Evolutionary conservation across 2,797 vertebrate species (phyloP), one percentile per base, ranked within the genome.

Genomic region (Micromesistius poutassou): DNA sequence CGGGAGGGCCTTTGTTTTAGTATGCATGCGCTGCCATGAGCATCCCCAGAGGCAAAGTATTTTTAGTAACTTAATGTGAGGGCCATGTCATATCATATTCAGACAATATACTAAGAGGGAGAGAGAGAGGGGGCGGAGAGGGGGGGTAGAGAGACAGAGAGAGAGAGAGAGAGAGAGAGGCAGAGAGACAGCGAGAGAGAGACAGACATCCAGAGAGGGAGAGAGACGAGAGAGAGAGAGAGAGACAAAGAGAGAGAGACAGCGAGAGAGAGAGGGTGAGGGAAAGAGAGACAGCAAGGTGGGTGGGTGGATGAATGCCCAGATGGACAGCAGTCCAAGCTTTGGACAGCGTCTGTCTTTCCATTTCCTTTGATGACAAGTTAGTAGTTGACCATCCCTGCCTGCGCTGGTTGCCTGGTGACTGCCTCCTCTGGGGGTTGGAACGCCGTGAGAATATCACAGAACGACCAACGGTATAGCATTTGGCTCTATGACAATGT

Each of bases 331-430:
- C 77, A 72, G 46, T 74, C 25, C 31, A 81, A 78, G 81, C 83
- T 77, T 35, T 5, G 77, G 83, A 81, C 74, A 75, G 30, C 1
- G 0, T 79, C 79, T 78, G 78, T 88, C 88, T 86, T 79, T 77
- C 75, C 73, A 76, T 85, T 84, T 82, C 78, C 83, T 82, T 76
- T 76, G 77, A 87, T 79, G 70, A 79, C 78, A 80, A 50, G 77
- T 78, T 72, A 82, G 42, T 30, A 73, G 33, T 16, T 30, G 80
- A 78, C 78, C 74, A 31, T 78, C 12, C 82, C 38, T 75, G 25
- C 75, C 35, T 75, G 14, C 79, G 78, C 80, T 75, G 74, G 90
- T 91, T 91, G 89, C 88, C 82, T 89, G 83, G 89, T 85, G 89
- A 91, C 90, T 81, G 82, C 73, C 81, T 89, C 78, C 83, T 86